These are phyloP conservation scores for Antheraea mylitta DNA, from an alignment of 1,140 invertebrate species.

Conservation along the genomic window DNA sequence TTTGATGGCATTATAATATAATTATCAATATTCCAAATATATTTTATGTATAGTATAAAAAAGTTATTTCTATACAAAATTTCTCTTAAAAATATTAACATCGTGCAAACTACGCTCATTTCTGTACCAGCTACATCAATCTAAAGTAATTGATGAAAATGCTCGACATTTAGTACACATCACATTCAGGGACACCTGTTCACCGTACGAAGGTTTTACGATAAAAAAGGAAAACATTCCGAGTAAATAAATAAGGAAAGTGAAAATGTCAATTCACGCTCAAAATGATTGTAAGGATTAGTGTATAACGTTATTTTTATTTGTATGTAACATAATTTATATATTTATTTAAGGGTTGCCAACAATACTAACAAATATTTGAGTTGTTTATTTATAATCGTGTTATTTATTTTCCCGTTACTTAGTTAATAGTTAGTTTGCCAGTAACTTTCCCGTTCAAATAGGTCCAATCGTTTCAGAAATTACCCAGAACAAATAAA, in stretches of 20 bases:
- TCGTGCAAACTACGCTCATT: background rate
- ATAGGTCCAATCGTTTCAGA: too few relatives aligned
- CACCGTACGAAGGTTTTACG: background rate
- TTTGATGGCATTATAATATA: too few relatives aligned
- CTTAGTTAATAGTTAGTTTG: too few relatives aligned
- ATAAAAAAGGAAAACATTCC: conserved; percentile 3
- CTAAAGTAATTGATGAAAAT: conserved; percentile 1
- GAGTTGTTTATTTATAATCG: too few relatives aligned
- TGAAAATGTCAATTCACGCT: conserved; percentile 1
- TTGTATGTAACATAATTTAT: background rate
- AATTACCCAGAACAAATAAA: too few relatives aligned
- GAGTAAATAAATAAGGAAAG: background rate
- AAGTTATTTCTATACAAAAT: background rate
- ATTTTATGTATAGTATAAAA: background rate
- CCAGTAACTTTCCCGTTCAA: too few relatives aligned
- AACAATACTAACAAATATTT: too few relatives aligned
- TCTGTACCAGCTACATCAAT: background rate
- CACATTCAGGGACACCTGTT: background rate
- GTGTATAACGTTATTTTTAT: background rate
- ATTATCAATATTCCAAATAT: too few relatives aligned
- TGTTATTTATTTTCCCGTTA: too few relatives aligned
- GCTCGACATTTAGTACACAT: background rate
- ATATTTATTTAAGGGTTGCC: too few relatives aligned
- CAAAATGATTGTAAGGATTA: background rate
- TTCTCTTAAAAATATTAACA: background rate